phyloP scores from a whole-genome alignment of 37 sponge, comb jelly and placozoan genomes.

The Geodia barretti region DNA sequence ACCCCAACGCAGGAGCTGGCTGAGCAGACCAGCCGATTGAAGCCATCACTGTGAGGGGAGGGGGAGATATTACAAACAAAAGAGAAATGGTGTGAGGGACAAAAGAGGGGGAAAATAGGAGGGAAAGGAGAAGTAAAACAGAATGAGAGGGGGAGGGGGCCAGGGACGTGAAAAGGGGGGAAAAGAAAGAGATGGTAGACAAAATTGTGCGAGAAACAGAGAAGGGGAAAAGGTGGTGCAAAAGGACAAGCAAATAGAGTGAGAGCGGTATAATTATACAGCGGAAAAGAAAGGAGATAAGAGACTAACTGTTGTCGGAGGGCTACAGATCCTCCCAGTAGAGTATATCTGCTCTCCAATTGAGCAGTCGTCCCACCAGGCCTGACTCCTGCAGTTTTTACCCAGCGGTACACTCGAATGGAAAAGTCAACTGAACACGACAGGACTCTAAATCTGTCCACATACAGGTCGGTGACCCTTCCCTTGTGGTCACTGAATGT shows the following conservation, averaged over 20 bases:
- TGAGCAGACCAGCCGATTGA: conserved; percentile 55
- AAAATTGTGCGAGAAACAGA: no score
- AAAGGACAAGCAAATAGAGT: no score
- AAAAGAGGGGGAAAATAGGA: background rate
- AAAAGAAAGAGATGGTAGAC: no score
- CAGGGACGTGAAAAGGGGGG: no score
- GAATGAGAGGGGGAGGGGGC: background rate
- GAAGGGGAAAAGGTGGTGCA: no score
- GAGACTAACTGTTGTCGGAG: conserved; percentile 64
- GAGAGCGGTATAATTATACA: no score
- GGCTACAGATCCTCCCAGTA: conserved; percentile 86
- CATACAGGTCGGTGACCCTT: conserved; percentile 54
- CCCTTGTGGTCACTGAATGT: conserved; percentile 58
- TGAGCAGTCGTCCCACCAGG: background rate
- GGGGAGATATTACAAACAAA: background rate
- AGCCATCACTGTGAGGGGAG: conserved; percentile 61
- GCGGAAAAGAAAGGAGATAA: no score
- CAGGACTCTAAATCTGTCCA: conserved; percentile 67
- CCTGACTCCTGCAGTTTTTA: background rate
- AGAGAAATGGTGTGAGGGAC: no score
- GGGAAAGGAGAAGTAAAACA: background rate
- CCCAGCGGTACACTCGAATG: conserved; percentile 83
- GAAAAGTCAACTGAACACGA: conserved; percentile 85
- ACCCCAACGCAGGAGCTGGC: conserved; percentile 70
- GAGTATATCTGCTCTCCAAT: conserved; percentile 76